Evolutionary conservation across 2,888 invertebrate genomes (phyloP).

Genomic region (Sesamia inferens): DNA sequence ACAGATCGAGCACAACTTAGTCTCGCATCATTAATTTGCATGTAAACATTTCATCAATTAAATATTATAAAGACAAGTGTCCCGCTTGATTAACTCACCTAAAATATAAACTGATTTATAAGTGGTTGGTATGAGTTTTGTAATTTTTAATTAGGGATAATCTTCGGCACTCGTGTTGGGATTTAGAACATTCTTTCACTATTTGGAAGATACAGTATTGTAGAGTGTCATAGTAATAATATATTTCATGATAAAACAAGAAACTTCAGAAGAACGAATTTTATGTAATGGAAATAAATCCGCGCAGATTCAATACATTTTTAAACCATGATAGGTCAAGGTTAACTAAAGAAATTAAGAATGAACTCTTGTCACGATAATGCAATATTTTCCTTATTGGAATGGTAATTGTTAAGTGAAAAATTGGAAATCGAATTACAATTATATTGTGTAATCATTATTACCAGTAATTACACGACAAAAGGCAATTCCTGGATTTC

Average conservation of each 20-base stretch:
- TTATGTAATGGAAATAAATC: background rate
- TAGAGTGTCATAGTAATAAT: background rate
- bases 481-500: background rate
- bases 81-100: constrained; percentile 36
- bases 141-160: background rate
- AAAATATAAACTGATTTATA: constrained; percentile 27
- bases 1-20: constrained; percentile 22
- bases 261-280: background rate
- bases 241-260: background rate
- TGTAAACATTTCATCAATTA: constrained; percentile 43
- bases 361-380: constrained; percentile 20
- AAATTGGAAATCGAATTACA: constrained; percentile 26
- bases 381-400: constrained; percentile 29
- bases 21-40: constrained; percentile 43
- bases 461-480: background rate
- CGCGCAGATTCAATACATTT: background rate
- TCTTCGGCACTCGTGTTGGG: background rate
- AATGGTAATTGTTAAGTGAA: constrained; percentile 3
- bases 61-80: constrained; percentile 45
- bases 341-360: constrained; percentile 15
- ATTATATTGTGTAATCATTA: background rate
- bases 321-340: constrained; percentile 26
- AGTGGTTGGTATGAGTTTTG: background rate
- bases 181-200: background rate
- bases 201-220: background rate